phyloP scores from a whole-genome alignment of 2,797 vertebrate genomes.

The Poeciliopsis paucimaculata region DNA sequence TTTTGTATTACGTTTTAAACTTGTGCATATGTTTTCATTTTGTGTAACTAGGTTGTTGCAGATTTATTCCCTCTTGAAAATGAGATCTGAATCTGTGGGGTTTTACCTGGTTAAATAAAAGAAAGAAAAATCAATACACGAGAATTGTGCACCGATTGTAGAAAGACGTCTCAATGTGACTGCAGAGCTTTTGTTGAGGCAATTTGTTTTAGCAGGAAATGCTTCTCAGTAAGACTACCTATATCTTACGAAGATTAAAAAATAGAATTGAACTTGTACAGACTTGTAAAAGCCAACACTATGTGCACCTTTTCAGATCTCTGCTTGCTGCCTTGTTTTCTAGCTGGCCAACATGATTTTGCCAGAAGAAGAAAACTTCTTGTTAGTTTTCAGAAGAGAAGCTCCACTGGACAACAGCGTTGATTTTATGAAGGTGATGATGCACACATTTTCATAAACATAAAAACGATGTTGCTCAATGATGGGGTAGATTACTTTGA shows the following conservation, averaged over 20 bases:
- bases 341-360: slow-evolving; percentile 93
- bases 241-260: not conserved
- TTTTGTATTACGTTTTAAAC: too few relatives aligned
- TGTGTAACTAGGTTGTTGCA: too few relatives aligned
- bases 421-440: slow-evolving; percentile 93
- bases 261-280: not conserved
- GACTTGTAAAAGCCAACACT: not conserved
- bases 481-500: not conserved
- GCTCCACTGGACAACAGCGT: slow-evolving; percentile 93
- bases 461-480: not conserved
- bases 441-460: not conserved
- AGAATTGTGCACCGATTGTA: not conserved
- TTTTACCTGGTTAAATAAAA: too few relatives aligned
- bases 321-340: slow-evolving; percentile 23
- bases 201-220: not conserved
- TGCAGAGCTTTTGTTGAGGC: not conserved
- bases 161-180: not conserved
- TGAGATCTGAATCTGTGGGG: too few relatives aligned
- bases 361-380: slow-evolving; percentile 93
- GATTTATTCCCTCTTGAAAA: too few relatives aligned
- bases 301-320: not conserved
- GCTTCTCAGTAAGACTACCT: not conserved
- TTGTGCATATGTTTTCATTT: too few relatives aligned
- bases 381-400: slow-evolving; percentile 92
- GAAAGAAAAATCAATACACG: too few relatives aligned